Evolutionary conservation across 2,113 vertebrate genomes (phyloP).

Genomic region (Nymphicus hollandicus): DNA sequence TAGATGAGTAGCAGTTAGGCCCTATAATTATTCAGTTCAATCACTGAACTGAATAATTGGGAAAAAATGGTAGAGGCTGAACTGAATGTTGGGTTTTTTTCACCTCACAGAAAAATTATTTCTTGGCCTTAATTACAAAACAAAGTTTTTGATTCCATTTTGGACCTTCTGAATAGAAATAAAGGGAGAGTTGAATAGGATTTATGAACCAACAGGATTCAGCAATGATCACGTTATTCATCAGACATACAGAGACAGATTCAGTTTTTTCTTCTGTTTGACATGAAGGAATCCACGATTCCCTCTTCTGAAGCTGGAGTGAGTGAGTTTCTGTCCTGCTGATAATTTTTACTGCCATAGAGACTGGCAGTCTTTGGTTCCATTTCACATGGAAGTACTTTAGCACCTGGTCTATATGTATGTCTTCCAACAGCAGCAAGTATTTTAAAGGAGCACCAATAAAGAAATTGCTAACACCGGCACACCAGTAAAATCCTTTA

Average conservation of each 20-base stretch:
- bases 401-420: not conserved
- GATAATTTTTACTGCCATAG: not conserved
- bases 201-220: not conserved
- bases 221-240: not conserved
- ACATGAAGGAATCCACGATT: not conserved
- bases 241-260: not conserved
- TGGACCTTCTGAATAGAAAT: not conserved
- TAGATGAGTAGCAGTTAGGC: slow-evolving; percentile 26
- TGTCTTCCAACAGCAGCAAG: not conserved
- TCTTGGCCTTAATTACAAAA: slow-evolving; percentile 8
- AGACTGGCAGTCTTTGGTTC: not conserved
- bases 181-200: not conserved
- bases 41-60: slow-evolving; percentile 15
- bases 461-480: not conserved
- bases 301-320: not conserved
- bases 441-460: not conserved
- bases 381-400: not conserved
- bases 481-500: not conserved
- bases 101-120: not conserved
- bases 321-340: not conserved
- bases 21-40: slow-evolving; percentile 10
- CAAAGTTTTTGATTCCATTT: not conserved
- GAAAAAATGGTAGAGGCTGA: not conserved
- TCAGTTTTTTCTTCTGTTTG: not conserved
- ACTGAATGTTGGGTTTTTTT: not conserved